A percentile compares a stretch with the other conserved stretches of the same genome.
Evolutionary conservation across 2,797 vertebrate species (phyloP).

Genomic region (Pangasius sanitwongsei): DNA sequence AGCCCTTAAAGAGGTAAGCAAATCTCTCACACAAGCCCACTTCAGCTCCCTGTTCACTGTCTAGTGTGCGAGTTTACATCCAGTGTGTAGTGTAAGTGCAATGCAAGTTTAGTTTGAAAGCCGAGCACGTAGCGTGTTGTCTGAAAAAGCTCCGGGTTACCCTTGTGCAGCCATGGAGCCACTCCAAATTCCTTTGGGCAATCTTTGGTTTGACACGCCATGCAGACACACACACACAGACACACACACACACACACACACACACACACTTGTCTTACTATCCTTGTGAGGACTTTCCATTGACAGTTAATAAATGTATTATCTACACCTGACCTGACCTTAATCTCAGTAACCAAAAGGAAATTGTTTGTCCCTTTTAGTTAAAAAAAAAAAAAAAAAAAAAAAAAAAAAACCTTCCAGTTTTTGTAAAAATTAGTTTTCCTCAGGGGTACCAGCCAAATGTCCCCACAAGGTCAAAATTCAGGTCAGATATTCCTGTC

Average conservation of each 20-base stretch:
- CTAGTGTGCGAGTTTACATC: not conserved
- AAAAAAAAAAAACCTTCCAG: too few relatives aligned
- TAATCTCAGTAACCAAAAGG: not conserved
- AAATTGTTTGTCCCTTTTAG: not conserved
- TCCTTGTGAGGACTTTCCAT: not conserved
- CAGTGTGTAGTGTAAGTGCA: not conserved
- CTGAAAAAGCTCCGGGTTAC: not conserved
- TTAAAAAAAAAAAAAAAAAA: not conserved
- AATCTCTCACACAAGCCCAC: not conserved
- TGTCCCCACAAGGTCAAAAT: not conserved
- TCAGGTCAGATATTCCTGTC: not conserved
- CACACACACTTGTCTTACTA: not conserved
- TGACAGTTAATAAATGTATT: not conserved
- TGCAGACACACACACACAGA: constrained; percentile 5
- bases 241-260: constrained; percentile 25
- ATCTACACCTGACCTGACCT: not conserved
- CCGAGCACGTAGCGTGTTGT: constrained; percentile 2
- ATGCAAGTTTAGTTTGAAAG: constrained; percentile 10
- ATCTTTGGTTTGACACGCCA: constrained; percentile 5
- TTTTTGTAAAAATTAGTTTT: not conserved
- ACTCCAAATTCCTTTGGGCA: constrained; percentile 18
- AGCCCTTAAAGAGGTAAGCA: constrained; percentile 88
- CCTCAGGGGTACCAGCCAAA: not conserved
- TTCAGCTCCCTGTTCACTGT: not conserved
- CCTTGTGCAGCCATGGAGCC: constrained; percentile 12